Base-by-base conservation (phyloP, 2,113 vertebrate genomes). In the Ammodytes marinus region DNA sequence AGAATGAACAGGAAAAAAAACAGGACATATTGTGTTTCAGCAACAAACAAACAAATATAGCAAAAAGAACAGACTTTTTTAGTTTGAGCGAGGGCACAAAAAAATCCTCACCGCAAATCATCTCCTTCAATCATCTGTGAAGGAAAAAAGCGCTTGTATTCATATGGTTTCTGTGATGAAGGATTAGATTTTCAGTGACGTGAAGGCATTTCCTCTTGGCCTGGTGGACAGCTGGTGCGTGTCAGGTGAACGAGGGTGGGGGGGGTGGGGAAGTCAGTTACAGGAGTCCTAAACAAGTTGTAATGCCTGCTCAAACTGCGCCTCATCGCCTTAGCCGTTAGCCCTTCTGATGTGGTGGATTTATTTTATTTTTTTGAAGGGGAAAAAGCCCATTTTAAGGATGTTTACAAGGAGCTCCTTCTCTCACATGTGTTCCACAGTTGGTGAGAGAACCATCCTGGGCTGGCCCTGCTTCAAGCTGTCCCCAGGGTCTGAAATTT, bases 181-280 rank as follows among this genome's bases (percentile, higher is more conserved):
- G 45, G 72, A 64, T 52, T 35, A 46, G 50, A 42, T 74, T 69
- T 57, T 60, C 27, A 27, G 65, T 12, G 77, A 50, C 27, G 37
- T 47, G 42, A 82, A 60, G 53, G 68, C 52, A 65, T 86, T 89
- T 90, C 84, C 66, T 72, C 65, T 81, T 72, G 55, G 65, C 40
- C 9, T 63, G 75, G 69, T 46, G 80, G 68, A 57, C 85, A 83
- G 71, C 83, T 89, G 83, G 72, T 67, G 46, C 69, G 84, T 78
- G 83, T 86, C 74, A 89, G 74, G 77, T 87, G 76, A 68, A 27
- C 27, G 27, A 27, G 27, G 27, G 27, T 1, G 27, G 27, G 27
- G 27, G 27, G 27, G n/a, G n/a, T 42, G n/a, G 27, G 39, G 40
- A 65, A 39, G 72, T 70, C 59, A 54, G 19, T 86, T 63, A 58